Base-by-base conservation (phyloP, 1,140 invertebrate genomes). In the Aphelenchoides fujianensis region DNA sequence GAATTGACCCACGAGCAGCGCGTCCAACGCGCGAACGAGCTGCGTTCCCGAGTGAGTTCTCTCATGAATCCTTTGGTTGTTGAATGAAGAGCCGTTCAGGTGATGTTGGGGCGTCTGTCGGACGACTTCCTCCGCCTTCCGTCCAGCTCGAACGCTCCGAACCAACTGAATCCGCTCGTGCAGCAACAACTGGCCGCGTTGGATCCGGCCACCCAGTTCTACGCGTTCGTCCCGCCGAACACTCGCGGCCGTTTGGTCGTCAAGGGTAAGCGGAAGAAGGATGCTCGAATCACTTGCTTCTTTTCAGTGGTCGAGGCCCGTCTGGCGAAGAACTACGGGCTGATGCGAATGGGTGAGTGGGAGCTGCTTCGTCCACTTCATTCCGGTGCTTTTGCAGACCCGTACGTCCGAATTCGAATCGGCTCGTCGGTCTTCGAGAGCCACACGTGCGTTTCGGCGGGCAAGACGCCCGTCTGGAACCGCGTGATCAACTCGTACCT, bases 341-440 rank as follows among this genome's bases (percentile, higher is more conserved):
- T 97, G 74, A 92, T 92, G 1, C 88, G 92, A 73, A 97, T 97
- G 94, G 94, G 97, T 86, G 94, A 73, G 97, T 97, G 94, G 94
- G 97, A 86, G 94, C 94, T 0, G 97, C 97, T 85, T 92, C 32
- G 16, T 28, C 19, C 12, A 48, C 34, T 31, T 12, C 36, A 7
- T 19, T 37, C 73, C 28, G 34, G 32, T 35, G 54, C 79, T 34
- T 52, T 41, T 23, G 53, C 54, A 61, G 57, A 77, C 31, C 70
- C 57, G n/a, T 80, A 79, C 23, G 34, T 73, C 5, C 35, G 61
- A 2, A 16, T 81, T 9, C 67, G 76, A 28, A 89, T 97, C 37
- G 95, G 94, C 1, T 93, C 96, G 85, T 90, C 90, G 74, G 90
- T 95, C 41, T 95, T 95, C 86, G 94, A 97, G 87, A 97, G 94